These are phyloP conservation scores for Lithobates sylvaticus DNA, from an alignment of 2,797 vertebrate species.

Conservation along the genomic window DNA sequence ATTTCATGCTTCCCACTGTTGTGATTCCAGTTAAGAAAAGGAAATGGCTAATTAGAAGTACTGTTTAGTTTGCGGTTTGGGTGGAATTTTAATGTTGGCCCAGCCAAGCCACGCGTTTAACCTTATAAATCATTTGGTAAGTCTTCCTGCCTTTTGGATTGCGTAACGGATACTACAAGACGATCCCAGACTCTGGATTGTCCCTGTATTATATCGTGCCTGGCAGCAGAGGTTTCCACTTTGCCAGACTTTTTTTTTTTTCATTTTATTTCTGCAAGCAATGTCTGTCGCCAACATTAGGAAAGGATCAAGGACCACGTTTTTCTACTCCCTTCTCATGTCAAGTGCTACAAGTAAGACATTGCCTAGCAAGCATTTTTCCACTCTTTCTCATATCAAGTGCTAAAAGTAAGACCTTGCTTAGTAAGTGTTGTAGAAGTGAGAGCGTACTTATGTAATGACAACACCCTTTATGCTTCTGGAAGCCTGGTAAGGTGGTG, in stretches of 20 bases:
- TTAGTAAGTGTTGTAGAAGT: constrained; percentile 7
- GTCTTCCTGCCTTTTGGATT: constrained; percentile 28
- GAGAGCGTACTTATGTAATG: constrained; percentile 1
- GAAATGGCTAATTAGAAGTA: constrained; percentile 58
- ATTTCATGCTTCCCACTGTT: constrained; percentile 38
- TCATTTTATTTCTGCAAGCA: not conserved
- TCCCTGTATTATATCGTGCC: constrained; percentile 8
- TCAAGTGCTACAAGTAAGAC: constrained; percentile 16
- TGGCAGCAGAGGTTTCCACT: not conserved
- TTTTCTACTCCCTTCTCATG: not conserved
- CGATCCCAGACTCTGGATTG: constrained; percentile 23
- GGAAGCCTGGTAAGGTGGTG: not conserved
- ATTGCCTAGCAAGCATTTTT: not conserved
- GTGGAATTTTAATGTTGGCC: constrained; percentile 52
- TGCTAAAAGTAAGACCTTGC: not conserved
- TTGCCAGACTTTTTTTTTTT: constrained; percentile 7
- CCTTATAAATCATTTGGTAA: constrained; percentile 27
- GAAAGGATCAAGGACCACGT: not conserved
- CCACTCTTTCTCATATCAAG: not conserved
- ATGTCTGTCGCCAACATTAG: not conserved
- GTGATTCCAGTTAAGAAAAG: constrained; percentile 54
- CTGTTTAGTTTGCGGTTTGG: constrained; percentile 62
- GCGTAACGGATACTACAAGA: not conserved
- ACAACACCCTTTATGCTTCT: constrained; percentile 15
- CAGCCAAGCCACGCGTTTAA: constrained; percentile 59